Conservation (phyloP, 2,888 invertebrate genomes). For the Drosophila borborema region DNA sequence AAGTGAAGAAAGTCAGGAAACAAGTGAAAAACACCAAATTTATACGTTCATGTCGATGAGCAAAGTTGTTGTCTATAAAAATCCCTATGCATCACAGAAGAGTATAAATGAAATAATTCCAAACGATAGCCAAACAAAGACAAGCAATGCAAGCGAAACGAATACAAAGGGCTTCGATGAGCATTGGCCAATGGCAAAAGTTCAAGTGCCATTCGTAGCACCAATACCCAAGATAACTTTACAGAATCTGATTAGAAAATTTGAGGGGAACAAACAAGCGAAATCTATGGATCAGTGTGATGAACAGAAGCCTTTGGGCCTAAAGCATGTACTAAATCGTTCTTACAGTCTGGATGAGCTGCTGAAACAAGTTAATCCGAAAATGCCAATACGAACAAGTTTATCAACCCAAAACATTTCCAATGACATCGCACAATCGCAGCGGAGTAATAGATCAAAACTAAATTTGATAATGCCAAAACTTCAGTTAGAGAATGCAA, state of each 20-base stretch:
- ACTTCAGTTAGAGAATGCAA: background rate
- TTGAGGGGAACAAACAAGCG: background rate
- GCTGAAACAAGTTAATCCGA: background rate
- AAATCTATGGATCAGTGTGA: background rate
- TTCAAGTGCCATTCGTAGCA: background rate
- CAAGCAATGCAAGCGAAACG: background rate
- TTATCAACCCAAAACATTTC: background rate
- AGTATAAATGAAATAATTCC: background rate
- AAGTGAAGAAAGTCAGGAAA: background rate
- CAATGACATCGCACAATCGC: background rate
- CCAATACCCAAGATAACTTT: background rate
- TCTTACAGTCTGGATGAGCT: background rate
- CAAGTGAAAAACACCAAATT: background rate
- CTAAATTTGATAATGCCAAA: background rate
- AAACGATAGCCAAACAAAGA: background rate
- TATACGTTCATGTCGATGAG: background rate
- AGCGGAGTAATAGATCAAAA: background rate
- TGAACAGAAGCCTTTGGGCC: background rate
- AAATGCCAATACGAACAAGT: background rate
- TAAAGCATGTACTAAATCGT: background rate
- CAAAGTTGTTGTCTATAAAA: constrained; percentile 11
- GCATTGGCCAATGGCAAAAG: background rate
- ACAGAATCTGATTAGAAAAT: background rate
- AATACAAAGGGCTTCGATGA: background rate
- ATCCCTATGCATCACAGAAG: constrained; percentile 14